phyloP scores from a whole-genome alignment of 2,888 invertebrate species.

The Agonopterix alstromeriana region DNA sequence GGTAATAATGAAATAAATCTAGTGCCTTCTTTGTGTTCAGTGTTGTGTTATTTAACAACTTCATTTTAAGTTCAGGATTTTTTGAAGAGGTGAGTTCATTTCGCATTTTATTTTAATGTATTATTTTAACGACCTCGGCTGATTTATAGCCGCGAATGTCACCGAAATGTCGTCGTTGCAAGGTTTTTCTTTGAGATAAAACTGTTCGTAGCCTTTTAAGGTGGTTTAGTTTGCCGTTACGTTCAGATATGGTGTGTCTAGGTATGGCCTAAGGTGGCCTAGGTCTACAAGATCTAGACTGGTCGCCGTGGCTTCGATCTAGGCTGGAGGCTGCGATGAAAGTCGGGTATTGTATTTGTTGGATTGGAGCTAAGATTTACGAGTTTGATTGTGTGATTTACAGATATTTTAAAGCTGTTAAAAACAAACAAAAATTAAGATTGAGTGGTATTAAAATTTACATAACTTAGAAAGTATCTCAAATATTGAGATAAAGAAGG shows the following conservation, averaged over 20 bases:
- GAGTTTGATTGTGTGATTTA: no score
- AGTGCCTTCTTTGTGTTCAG: conserved; percentile 15
- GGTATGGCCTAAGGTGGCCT: conserved; percentile 1
- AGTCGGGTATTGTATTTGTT: no score
- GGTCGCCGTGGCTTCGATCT: conserved; percentile 6
- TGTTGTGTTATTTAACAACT: background rate
- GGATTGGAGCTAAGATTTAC: no score
- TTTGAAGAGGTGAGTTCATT: conserved; percentile 9
- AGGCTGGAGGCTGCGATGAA: no score
- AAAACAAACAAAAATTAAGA: no score
- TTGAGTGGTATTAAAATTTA: no score
- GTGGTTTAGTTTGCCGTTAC: conserved; percentile 19
- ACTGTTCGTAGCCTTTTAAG: conserved; percentile 17
- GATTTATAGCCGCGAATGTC: conserved; percentile 6
- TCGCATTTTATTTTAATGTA: conserved; percentile 10
- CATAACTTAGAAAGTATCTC: no score
- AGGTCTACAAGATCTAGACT: conserved; percentile 14
- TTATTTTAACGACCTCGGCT: conserved; percentile 15
- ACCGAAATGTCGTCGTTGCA: conserved; percentile 10
- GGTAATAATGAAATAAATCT: conserved; percentile 29
- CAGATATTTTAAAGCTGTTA: no score
- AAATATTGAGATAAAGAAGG: no score
- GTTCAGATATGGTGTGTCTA: conserved; percentile 17
- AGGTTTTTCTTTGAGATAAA: conserved; percentile 15
- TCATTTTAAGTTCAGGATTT: conserved; percentile 5